These are phyloP conservation scores for Melanitta fusca DNA, from an alignment of 2,797 vertebrate species.

Conservation along the genomic window DNA sequence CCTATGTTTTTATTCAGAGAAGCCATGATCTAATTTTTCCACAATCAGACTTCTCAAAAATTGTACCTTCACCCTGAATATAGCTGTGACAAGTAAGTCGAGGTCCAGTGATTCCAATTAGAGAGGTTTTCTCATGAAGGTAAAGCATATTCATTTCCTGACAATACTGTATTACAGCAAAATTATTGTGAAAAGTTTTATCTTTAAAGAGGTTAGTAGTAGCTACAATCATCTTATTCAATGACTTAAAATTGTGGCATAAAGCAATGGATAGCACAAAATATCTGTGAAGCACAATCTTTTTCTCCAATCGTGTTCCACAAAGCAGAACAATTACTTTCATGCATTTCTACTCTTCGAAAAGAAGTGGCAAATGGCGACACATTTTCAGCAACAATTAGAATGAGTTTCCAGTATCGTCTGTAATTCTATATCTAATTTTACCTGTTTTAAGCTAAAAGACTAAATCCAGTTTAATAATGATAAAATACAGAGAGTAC, in stretches of 20 bases:
- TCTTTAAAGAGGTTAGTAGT: constrained; percentile 68
- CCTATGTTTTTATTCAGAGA: constrained; percentile 45
- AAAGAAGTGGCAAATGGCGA: constrained; percentile 16
- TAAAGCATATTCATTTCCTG: constrained; percentile 72
- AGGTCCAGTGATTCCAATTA: constrained; percentile 82
- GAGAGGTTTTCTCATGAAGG: constrained; percentile 71
- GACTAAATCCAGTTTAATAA: neutral
- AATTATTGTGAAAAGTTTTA: constrained; percentile 64
- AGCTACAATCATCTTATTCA: constrained; percentile 66
- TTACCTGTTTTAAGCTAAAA: neutral
- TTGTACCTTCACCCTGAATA: constrained; percentile 72
- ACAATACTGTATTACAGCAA: constrained; percentile 73
- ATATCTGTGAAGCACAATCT: constrained; percentile 42
- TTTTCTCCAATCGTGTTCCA: neutral
- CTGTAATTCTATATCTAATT: neutral
- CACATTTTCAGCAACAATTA: neutral
- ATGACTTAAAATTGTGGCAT: constrained; percentile 55
- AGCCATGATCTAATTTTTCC: constrained; percentile 62
- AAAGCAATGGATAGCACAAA: constrained; percentile 52
- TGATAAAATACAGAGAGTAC: neutral
- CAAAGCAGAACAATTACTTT: constrained; percentile 8
- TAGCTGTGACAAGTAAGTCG: constrained; percentile 74
- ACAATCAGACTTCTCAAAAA: constrained; percentile 63
- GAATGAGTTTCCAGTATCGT: neutral
- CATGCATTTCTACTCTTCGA: neutral